Evolutionary conservation across 2,113 vertebrate species (phyloP), one percentile per base, ranked within the genome.

Genomic region (Peromyscus californicus): DNA sequence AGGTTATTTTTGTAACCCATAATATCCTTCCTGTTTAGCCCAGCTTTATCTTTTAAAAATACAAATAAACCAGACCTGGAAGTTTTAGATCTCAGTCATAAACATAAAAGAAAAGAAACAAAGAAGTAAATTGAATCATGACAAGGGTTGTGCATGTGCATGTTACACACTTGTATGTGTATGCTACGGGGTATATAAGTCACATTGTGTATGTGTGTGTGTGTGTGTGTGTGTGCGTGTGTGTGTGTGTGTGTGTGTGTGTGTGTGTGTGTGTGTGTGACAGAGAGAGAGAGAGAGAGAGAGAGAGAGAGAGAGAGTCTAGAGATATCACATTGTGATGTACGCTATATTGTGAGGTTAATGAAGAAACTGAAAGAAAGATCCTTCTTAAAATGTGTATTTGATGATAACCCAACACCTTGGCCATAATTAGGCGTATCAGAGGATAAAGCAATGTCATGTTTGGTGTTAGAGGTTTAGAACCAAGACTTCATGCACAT

Each of bases 71-170:
- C 24, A 97, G 33, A 86, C 10, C 45, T 88, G 88, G 4, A 84
- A 95, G 59, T 12, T 94, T 3, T 33, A 97, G 54, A 85, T 94
- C 74, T 45, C 89, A 57, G 96, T 94, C 91, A 75, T 88, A 97
- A 97, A n/a, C 91, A 75, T 88, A 97, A 97, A n/a, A 97, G 91
- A 92, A 97, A 98, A 93, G 79, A 95, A 22, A 85, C 10, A 2
- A 59, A 48, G 24, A n/a, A 85, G 33, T 22, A 11, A 57, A 93
- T 67, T 95, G 94, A 95, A 65, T n/a, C 33, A 15, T 87, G 93
- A 61, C 29, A 72, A 67, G 67, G 79, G 48, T 80, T 57, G 42
- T 12, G 17, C 17, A n/a, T 57, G 42, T 12, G 21, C 17, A n/a
- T 97, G 19, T 92, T 39, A 65, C 9, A 22, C 54, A 59, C 42